Percentiles rank a stretch among this genome's conserved stretches.
phyloP scores from a whole-genome alignment of 1,140 invertebrate species.

The Heliothis virescens region DNA sequence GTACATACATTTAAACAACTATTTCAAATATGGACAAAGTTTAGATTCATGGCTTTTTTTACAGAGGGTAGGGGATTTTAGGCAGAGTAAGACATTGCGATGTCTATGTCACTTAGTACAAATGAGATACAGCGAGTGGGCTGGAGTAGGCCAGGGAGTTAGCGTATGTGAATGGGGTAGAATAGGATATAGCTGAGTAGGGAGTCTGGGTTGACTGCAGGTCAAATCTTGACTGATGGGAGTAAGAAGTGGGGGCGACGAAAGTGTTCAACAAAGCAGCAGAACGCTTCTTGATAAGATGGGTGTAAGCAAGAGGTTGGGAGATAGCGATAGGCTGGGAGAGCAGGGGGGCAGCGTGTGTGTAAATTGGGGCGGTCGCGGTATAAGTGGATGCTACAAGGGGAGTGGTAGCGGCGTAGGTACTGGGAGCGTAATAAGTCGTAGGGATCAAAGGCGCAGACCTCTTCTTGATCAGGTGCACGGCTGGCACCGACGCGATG shows the following conservation, averaged over 20 bases:
- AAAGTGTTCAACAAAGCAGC: slow-evolving; percentile 59
- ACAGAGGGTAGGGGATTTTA: background rate
- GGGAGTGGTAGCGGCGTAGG: slow-evolving; percentile 57
- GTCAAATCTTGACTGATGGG: slow-evolving; percentile 70
- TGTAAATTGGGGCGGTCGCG: slow-evolving; percentile 56
- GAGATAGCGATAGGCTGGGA: slow-evolving; percentile 50
- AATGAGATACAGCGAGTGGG: slow-evolving; percentile 56
- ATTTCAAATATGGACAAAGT: slow-evolving; percentile 8
- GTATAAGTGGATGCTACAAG: slow-evolving; percentile 63
- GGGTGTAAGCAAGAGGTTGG: slow-evolving; percentile 57
- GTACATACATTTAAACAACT: slow-evolving; percentile 29
- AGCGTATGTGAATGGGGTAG: slow-evolving; percentile 60
- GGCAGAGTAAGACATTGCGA: background rate
- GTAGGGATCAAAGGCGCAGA: slow-evolving; percentile 47
- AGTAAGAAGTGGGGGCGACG: slow-evolving; percentile 66
- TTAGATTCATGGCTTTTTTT: slow-evolving; percentile 16
- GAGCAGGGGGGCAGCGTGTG: slow-evolving; percentile 50
- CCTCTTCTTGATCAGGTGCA: slow-evolving; percentile 65
- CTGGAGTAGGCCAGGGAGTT: slow-evolving; percentile 67
- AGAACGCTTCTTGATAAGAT: slow-evolving; percentile 80
- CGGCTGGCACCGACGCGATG: slow-evolving; percentile 51
- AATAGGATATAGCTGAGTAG: slow-evolving; percentile 60
- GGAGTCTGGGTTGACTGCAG: slow-evolving; percentile 55
- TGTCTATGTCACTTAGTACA: slow-evolving; percentile 46
- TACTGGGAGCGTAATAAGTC: slow-evolving; percentile 58